These are phyloP conservation scores for Echeneis naucrates DNA, from an alignment of 2,797 vertebrate species.

Conservation along the genomic window DNA sequence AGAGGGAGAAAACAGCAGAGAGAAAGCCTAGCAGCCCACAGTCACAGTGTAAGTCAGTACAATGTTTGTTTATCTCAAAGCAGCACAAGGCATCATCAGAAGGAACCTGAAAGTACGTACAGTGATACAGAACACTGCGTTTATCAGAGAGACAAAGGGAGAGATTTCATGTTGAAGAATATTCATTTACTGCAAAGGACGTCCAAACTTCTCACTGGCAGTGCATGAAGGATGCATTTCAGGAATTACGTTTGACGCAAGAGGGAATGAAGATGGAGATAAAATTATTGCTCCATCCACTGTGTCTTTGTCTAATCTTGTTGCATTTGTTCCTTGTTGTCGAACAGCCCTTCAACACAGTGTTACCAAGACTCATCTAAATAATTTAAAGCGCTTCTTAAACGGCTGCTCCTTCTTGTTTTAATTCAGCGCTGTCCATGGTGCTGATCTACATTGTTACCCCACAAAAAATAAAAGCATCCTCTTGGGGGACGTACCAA, in stretches of 20 bases:
- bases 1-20: conserved; percentile 42
- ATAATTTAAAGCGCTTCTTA: not conserved
- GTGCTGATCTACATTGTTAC: conserved; percentile 43
- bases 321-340: too few relatives aligned
- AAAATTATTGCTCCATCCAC: too few relatives aligned
- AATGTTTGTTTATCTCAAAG: not conserved
- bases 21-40: conserved; percentile 25
- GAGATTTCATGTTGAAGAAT: not conserved
- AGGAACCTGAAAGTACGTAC: not conserved
- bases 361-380: too few relatives aligned
- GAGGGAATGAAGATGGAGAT: too few relatives aligned
- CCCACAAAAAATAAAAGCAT: not conserved
- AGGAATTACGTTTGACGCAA: too few relatives aligned
- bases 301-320: not conserved
- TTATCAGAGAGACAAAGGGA: conserved; percentile 1
- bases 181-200: too few relatives aligned
- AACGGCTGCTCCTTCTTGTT: not conserved
- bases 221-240: not conserved
- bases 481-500: not conserved
- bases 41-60: conserved; percentile 1
- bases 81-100: not conserved
- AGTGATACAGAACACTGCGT: not conserved
- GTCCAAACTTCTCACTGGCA: too few relatives aligned
- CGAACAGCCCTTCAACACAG: too few relatives aligned
- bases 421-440: conserved; percentile 44